Conservation (phyloP, 2,113 vertebrate species). For the Neolamprologus brichardi region DNA sequence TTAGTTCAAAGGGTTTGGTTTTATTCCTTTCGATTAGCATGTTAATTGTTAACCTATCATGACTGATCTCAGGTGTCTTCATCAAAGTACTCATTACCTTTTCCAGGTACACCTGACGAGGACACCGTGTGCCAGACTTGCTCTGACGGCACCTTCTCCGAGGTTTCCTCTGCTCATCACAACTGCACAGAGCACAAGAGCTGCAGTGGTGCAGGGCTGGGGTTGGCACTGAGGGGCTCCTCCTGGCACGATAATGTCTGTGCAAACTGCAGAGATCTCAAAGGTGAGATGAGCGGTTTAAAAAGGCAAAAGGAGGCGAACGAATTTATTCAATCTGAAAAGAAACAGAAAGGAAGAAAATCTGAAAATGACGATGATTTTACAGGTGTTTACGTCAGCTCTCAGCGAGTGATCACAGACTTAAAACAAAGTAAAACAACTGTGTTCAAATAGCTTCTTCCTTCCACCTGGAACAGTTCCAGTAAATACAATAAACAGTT, state of each 20-base stretch:
- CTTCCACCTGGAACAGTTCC: not conserved
- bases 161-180: not conserved
- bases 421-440: accelerated
- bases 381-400: accelerated
- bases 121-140: slow-evolving; percentile 54
- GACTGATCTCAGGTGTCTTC: accelerated
- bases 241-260: slow-evolving; percentile 59
- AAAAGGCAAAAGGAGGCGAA: not conserved
- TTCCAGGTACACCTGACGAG: slow-evolving; percentile 29
- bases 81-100: not conserved
- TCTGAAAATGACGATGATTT: not conserved
- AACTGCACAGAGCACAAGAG: slow-evolving; percentile 35
- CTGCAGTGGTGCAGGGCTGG: not conserved
- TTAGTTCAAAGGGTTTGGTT: not conserved
- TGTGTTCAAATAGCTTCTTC: not conserved
- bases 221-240: slow-evolving; percentile 30
- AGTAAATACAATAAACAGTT: not conserved
- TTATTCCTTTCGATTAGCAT: accelerated
- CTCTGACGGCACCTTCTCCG: slow-evolving; percentile 10
- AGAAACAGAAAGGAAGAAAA: not conserved
- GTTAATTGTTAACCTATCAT: accelerated
- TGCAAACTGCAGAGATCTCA: not conserved
- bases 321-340: accelerated
- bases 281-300: not conserved
- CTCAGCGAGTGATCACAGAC: not conserved